A percentile compares a stretch with the other conserved stretches of the same genome.
These are phyloP conservation scores for Brachylomia viminalis DNA, from an alignment of 2,888 invertebrate genomes.

Conservation along the genomic window DNA sequence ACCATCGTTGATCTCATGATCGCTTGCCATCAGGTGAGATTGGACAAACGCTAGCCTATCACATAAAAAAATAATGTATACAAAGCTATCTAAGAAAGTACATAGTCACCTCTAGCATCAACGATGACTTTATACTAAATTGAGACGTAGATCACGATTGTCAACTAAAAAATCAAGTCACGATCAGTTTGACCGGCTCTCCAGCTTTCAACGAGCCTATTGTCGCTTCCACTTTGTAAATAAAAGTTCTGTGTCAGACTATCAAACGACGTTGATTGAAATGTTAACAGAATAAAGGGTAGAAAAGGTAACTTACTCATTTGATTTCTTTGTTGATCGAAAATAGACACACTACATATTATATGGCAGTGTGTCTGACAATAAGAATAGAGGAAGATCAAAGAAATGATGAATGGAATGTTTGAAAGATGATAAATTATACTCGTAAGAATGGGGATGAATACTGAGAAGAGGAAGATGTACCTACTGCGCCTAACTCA, in stretches of 20 bases:
- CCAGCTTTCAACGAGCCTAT: conserved; percentile 58
- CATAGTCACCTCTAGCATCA: conserved; percentile 40
- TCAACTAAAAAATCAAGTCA: conserved; percentile 70
- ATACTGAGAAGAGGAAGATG: background rate
- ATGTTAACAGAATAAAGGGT: conserved; percentile 33
- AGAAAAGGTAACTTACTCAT: conserved; percentile 14
- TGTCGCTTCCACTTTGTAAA: conserved; percentile 45
- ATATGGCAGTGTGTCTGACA: background rate
- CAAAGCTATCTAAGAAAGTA: conserved; percentile 32
- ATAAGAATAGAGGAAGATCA: background rate
- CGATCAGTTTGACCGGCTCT: conserved; percentile 62
- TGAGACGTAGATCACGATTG: conserved; percentile 59
- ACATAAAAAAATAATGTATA: conserved; percentile 1
- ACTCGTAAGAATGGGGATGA: background rate
- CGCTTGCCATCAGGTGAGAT: background rate
- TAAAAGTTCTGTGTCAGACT: conserved; percentile 30
- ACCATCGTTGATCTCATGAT: background rate
- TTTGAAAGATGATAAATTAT: background rate
- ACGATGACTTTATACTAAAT: conserved; percentile 46
- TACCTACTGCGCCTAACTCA: background rate
- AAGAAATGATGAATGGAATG: background rate
- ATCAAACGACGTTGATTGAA: conserved; percentile 51
- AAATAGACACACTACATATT: background rate
- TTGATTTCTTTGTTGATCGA: background rate
- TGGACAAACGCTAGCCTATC: conserved; percentile 4